Percentiles rank a stretch among this genome's conserved stretches.
Conservation (phyloP, 2,113 vertebrate genomes). For the Pelvicachromis taeniatus region DNA sequence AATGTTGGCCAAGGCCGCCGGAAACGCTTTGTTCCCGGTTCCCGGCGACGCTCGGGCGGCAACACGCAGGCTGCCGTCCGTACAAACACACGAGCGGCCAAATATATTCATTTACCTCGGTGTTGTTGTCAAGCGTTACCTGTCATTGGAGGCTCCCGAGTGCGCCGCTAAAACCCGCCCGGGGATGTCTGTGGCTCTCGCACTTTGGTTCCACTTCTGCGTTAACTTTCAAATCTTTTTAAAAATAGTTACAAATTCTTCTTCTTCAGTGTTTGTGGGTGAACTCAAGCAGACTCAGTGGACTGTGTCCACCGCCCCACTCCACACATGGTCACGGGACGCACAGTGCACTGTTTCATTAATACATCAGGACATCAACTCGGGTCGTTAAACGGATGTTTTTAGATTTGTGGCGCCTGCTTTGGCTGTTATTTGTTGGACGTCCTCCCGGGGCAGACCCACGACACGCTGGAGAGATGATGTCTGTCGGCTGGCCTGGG, state of each 20-base stretch:
- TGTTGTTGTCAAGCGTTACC: background rate
- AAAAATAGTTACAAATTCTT: background rate
- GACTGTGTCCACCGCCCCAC: background rate
- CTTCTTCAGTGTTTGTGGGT: background rate
- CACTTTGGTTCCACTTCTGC: background rate
- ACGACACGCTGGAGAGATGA: too few species aligned
- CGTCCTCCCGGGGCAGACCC: too few species aligned
- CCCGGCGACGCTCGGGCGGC: background rate
- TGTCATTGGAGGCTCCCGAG: conserved; percentile 3
- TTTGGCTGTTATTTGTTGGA: too few species aligned
- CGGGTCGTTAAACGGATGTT: background rate
- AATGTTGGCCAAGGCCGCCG: background rate
- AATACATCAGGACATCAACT: background rate
- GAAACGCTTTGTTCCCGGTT: background rate
- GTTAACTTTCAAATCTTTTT: background rate
- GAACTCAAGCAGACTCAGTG: too few species aligned
- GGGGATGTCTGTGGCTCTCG: background rate
- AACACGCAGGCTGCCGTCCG: background rate
- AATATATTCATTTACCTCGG: conserved; percentile 8
- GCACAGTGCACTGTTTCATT: background rate
- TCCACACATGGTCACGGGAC: too few species aligned
- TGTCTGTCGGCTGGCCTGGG: too few species aligned
- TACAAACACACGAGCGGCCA: background rate
- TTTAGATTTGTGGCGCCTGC: accelerated
- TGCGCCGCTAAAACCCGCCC: background rate